Conservation (phyloP, 2,888 invertebrate genomes). For the Xanthorhoe spadicearia region DNA sequence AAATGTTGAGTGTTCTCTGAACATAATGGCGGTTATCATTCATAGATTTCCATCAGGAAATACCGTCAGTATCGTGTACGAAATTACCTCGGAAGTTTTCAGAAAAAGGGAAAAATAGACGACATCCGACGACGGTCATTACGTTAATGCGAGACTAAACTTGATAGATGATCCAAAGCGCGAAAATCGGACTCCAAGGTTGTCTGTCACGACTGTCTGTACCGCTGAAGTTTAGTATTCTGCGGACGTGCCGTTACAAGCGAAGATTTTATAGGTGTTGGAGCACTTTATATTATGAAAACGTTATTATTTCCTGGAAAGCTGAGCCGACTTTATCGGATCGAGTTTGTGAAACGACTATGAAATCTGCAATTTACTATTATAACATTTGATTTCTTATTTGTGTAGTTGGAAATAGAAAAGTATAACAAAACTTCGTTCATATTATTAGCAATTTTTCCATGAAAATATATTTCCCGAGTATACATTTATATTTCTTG, state of each 20-base stretch:
- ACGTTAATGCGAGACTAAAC: constrained; percentile 84
- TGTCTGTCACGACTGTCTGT: constrained; percentile 32
- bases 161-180: constrained; percentile 74
- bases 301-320: constrained; percentile 25
- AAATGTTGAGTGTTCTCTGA: constrained; percentile 54
- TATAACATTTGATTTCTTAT: constrained; percentile 9
- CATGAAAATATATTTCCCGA: not conserved
- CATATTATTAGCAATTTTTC: too few relatives aligned
- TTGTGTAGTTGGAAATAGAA: constrained; percentile 4
- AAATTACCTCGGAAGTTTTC: constrained; percentile 71
- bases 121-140: constrained; percentile 83
- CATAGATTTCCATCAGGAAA: constrained; percentile 81
- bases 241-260: constrained; percentile 12
- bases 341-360: constrained; percentile 14
- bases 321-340: constrained; percentile 14
- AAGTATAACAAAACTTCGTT: not conserved
- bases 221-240: constrained; percentile 14
- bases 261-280: constrained; percentile 20
- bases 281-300: constrained; percentile 22
- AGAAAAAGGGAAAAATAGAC: constrained; percentile 76
- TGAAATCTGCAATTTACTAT: constrained; percentile 26
- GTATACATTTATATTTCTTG: not conserved
- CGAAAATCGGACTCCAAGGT: constrained; percentile 34
- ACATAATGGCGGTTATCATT: constrained; percentile 67
- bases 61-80: constrained; percentile 68